phyloP scores from a whole-genome alignment of 2,797 vertebrate genomes.

The Sebastes iracundus region DNA sequence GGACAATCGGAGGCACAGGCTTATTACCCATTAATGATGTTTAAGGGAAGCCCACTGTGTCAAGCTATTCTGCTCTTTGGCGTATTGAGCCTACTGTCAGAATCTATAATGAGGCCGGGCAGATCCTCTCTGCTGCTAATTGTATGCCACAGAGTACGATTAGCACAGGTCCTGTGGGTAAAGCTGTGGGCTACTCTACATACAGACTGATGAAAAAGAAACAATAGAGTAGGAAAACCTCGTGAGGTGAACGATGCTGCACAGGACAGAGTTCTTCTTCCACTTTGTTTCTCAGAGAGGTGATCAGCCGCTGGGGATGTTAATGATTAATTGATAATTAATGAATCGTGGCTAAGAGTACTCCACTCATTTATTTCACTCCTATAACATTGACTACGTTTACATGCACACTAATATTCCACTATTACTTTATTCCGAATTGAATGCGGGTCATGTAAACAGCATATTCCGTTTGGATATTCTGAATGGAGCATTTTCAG shows the following conservation, averaged over 20 bases:
- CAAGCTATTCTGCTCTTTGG: background rate
- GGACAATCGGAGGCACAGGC: background rate
- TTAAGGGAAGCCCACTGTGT: background rate
- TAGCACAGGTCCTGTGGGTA: slow-evolving; percentile 3
- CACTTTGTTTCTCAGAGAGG: background rate
- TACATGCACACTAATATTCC: no score
- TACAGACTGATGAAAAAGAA: background rate
- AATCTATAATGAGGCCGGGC: background rate
- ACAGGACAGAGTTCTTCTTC: background rate
- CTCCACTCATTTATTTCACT: background rate
- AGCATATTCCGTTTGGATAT: no score
- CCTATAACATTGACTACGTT: no score
- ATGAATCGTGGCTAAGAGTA: background rate
- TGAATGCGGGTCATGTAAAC: no score
- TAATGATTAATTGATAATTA: background rate
- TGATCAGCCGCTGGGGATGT: background rate
- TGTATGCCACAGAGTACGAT: background rate
- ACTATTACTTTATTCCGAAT: no score
- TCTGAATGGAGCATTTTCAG: no score
- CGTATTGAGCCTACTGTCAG: background rate
- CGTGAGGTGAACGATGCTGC: background rate
- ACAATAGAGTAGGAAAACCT: background rate
- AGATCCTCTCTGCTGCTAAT: slow-evolving; percentile 16
- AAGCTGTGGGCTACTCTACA: background rate
- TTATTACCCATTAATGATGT: background rate